Conservation (phyloP, 2,797 vertebrate genomes). For the Nannoperca australis region DNA sequence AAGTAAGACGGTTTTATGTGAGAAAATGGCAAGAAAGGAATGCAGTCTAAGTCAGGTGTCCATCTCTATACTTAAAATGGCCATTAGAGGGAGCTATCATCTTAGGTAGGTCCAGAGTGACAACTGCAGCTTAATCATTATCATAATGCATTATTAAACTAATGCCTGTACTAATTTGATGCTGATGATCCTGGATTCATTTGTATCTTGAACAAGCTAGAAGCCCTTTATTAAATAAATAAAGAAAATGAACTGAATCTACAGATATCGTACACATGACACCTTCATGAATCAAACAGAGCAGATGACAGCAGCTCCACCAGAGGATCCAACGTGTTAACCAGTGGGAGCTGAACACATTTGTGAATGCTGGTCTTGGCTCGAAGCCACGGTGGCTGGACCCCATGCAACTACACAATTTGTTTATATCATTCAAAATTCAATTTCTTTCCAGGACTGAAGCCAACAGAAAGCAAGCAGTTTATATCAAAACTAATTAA, state of each 20-base stretch:
- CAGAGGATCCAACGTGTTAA: conserved; percentile 57
- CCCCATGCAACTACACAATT: conserved; percentile 72
- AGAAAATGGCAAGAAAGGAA: background rate
- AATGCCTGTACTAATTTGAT: conserved; percentile 20
- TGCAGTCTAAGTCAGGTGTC: background rate
- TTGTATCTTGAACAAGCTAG: conserved; percentile 28
- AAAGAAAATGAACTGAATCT: conserved; percentile 20
- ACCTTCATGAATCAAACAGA: conserved; percentile 45
- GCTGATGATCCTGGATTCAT: conserved; percentile 15
- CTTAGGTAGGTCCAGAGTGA: conserved; percentile 14
- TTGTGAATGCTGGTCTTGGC: conserved; percentile 66
- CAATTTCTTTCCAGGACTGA: conserved; percentile 84
- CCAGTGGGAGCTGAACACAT: conserved; percentile 54
- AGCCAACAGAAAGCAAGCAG: conserved; percentile 81
- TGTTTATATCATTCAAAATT: conserved; percentile 86
- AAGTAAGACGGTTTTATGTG: background rate
- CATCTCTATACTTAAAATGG: conserved; percentile 1
- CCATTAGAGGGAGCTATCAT: conserved; percentile 77
- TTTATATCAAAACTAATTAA: conserved; percentile 86
- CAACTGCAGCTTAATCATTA: conserved; percentile 21
- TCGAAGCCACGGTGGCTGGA: conserved; percentile 60
- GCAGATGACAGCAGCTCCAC: conserved; percentile 61
- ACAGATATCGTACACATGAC: conserved; percentile 39
- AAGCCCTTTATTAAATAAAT: conserved; percentile 24
- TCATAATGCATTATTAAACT: conserved; percentile 17